Evolutionary conservation across 1,140 invertebrate genomes (phyloP).

Genomic region (Brachionus rotundiformis): DNA sequence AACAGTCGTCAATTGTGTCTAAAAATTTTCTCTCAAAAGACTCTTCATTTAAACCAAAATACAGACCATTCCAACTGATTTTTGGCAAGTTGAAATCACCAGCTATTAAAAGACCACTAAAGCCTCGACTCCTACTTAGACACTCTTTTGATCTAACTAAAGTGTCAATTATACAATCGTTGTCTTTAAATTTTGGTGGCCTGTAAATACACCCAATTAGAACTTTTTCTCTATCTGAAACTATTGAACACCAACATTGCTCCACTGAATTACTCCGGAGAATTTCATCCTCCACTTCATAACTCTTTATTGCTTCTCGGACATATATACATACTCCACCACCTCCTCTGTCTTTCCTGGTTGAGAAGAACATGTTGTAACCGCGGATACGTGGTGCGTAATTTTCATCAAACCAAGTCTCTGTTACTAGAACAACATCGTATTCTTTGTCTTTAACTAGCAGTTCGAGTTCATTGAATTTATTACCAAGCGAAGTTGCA

Average conservation of each 20-base stretch:
- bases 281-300: neutral
- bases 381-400: neutral
- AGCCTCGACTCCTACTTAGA: too few species aligned
- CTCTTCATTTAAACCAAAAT: too few species aligned
- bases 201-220: neutral
- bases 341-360: neutral
- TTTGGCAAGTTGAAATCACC: too few species aligned
- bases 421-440: neutral
- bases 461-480: neutral
- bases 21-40: neutral
- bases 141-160: neutral
- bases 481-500: neutral
- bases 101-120: too few species aligned
- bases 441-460: neutral
- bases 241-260: neutral
- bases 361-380: neutral
- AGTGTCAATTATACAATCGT: too few species aligned
- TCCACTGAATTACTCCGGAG: neutral
- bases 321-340: neutral
- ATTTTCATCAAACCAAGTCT: neutral
- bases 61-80: too few species aligned
- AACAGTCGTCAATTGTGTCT: neutral
- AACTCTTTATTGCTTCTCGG: neutral
- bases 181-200: neutral
- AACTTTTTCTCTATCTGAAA: neutral